These are phyloP conservation scores for Gopherus flavomarginatus DNA, from an alignment of 2,113 vertebrate species.

Conservation along the genomic window DNA sequence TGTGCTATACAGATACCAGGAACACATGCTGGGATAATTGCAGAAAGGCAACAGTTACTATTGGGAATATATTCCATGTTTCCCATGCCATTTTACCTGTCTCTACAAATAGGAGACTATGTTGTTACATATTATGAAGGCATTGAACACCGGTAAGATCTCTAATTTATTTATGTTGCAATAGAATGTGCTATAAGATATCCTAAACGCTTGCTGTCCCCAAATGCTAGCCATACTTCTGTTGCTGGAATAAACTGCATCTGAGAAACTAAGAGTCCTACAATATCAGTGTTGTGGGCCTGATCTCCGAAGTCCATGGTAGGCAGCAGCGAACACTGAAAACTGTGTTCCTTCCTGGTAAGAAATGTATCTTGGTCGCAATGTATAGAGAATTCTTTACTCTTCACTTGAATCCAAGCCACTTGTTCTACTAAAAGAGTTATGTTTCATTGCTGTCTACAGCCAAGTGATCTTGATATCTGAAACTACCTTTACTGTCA, in stretches of 20 bases:
- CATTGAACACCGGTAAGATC: not conserved
- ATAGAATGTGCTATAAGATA: not conserved
- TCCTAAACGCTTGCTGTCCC: not conserved
- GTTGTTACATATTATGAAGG: not conserved
- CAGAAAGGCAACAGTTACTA: not conserved
- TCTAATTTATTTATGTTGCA: not conserved
- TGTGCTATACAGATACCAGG: not conserved
- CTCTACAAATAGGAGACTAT: not conserved
- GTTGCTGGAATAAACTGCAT: not conserved
- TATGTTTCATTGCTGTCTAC: not conserved
- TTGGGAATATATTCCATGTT: constrained; percentile 2
- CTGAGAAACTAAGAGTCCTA: not conserved
- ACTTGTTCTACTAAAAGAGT: not conserved
- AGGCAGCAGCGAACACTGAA: not conserved
- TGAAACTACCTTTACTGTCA: not conserved
- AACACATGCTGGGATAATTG: constrained; percentile 28
- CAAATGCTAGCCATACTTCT: not conserved
- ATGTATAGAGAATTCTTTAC: not conserved
- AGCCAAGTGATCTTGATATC: not conserved
- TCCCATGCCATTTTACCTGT: not conserved
- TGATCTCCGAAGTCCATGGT: not conserved
- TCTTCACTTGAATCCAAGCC: not conserved
- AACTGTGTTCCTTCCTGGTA: not conserved
- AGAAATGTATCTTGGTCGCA: not conserved
- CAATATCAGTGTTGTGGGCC: not conserved